Base-by-base conservation (phyloP, 2,888 invertebrate species). In the Acrobasis repandana region DNA sequence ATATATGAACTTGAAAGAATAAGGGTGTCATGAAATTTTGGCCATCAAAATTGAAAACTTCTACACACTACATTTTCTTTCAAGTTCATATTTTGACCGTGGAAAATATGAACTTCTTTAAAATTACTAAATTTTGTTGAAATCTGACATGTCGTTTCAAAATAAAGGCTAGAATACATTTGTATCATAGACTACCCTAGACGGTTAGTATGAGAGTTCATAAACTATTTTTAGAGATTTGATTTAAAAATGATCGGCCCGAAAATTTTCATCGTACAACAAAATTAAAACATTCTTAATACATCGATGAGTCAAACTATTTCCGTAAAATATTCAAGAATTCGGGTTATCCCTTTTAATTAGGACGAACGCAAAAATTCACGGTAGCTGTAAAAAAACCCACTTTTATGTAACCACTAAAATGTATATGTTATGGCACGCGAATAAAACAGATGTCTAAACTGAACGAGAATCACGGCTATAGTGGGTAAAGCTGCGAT, bases 381-480 rank as follows among this genome's bases (percentile, higher is more conserved):
- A 1, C 15, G 33, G 9, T 47, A 47, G 47, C 2, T 33, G 33
- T 57, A 57, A 57, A 54, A 57, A 28, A 16, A 9, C 33, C n/a
- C 15, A 47, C 46, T 57, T 57, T 57, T 57, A 47, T 57, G 47
- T 57, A 9, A 46, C 33, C 46, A 57, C 56, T 57, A 34, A 57
- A 57, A 47, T 33, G 20, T 47, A 33, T 57, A 16, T 47, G 47
- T 57, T 57, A 57, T 15, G 46, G 56, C 38, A 38, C 15, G 38
- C 6, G 20, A 43, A n/a, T 38, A 54, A 54, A 38, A 54, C 20
- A 6, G 5, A 11, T 36, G 36, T 38, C 16, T 38, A 54, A 38
- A 54, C 38, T 38, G 20, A 38, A 36, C 36, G 34, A 16, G 16
- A 52, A 34, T 9, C 14, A 20, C 18, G 28, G 28, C 48, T 18